Evolutionary conservation across 2,113 vertebrate genomes (phyloP).

Genomic region (Pimephales promelas): DNA sequence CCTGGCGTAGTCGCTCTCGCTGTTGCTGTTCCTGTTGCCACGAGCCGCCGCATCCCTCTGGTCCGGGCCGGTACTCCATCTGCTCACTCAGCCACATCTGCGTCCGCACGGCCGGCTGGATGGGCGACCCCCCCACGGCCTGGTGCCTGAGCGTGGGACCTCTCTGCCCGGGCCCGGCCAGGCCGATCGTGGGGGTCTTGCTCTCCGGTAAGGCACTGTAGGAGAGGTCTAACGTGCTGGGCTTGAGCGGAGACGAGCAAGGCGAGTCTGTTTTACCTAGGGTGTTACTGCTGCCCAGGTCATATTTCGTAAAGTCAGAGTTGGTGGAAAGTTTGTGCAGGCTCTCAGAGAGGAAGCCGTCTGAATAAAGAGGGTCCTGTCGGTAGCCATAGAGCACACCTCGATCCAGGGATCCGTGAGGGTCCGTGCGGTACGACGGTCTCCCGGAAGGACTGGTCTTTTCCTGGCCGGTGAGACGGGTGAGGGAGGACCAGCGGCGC

Average conservation of each 20-base stretch:
- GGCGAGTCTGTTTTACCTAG: conserved; percentile 73
- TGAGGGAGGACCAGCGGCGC: conserved; percentile 92
- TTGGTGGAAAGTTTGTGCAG: conserved; percentile 73
- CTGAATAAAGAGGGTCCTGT: conserved; percentile 75
- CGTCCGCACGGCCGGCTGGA: conserved; percentile 87
- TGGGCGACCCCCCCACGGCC: conserved; percentile 79
- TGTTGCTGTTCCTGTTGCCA: conserved; percentile 80
- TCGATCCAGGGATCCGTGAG: conserved; percentile 75
- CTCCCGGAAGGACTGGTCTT: conserved; percentile 63
- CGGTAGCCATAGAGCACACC: conserved; percentile 70
- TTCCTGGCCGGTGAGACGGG: conserved; percentile 76
- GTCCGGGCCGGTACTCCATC: conserved; percentile 78
- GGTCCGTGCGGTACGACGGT: conserved; percentile 60
- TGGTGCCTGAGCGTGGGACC: conserved; percentile 76
- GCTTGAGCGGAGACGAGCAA: conserved; percentile 76
- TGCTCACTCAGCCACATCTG: conserved; percentile 97
- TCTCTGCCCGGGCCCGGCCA: conserved; percentile 70
- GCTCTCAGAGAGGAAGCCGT: conserved; percentile 72
- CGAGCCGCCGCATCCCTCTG: conserved; percentile 67
- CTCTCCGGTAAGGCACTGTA: conserved; percentile 87
- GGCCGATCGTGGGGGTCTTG: conserved; percentile 57
- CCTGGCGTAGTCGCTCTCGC: conserved; percentile 69
- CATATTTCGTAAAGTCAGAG: conserved; percentile 61
- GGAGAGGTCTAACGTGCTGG: conserved; percentile 82
- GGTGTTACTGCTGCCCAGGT: conserved; percentile 31